Evolutionary conservation across 2,888 invertebrate genomes (phyloP).

Genomic region (Cephus pulcher): DNA sequence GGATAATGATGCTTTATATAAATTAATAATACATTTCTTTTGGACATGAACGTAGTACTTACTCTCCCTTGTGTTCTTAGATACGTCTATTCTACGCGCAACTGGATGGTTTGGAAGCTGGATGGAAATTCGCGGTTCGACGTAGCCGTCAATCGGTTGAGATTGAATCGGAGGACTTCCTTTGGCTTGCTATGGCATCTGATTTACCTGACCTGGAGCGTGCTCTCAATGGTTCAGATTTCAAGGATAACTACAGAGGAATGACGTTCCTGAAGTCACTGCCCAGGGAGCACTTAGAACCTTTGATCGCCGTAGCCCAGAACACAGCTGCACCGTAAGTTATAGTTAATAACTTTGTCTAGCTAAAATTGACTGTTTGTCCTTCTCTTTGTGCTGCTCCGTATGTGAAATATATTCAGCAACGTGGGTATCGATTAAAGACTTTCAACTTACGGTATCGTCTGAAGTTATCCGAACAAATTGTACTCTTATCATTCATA

Average conservation of each 20-base stretch:
- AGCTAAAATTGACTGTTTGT: neutral
- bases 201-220: constrained; percentile 80
- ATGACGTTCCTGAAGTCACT: constrained; percentile 55
- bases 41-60: neutral
- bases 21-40: neutral
- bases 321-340: constrained; percentile 80
- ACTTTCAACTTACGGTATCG: neutral
- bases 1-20: constrained; percentile 14
- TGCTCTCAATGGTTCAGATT: constrained; percentile 65
- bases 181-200: constrained; percentile 80
- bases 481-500: constrained; percentile 50
- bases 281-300: constrained; percentile 41
- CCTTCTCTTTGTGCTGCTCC: neutral
- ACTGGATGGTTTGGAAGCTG: constrained; percentile 81
- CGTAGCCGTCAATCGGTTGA: constrained; percentile 74
- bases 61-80: constrained; percentile 55
- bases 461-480: neutral
- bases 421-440: neutral
- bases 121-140: constrained; percentile 78
- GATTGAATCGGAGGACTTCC: constrained; percentile 74
- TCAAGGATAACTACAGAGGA: constrained; percentile 58
- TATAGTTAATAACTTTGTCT: neutral
- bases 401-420: neutral
- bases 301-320: constrained; percentile 79
- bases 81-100: constrained; percentile 82